Percentiles rank a stretch among this genome's conserved stretches.
Conservation (phyloP, 1,140 invertebrate species). For the Cyclargus thomasi region DNA sequence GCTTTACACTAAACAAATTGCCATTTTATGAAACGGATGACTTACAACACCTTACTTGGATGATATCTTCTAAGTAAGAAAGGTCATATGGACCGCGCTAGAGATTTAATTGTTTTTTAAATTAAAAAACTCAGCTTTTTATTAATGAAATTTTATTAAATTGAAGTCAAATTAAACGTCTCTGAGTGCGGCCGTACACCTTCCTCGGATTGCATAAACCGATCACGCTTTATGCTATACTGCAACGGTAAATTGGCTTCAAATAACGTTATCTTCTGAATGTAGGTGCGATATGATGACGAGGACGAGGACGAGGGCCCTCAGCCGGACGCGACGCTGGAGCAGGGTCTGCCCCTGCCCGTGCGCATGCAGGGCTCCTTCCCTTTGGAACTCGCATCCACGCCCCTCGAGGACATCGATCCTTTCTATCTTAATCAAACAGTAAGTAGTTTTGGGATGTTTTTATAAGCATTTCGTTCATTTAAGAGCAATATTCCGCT, state of each 20-base stretch:
- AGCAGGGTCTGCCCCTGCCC: slow-evolving; percentile 92
- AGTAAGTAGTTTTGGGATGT: slow-evolving; percentile 76
- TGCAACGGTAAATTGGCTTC: background rate
- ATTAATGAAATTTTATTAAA: too few relatives aligned
- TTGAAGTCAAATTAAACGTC: too few relatives aligned
- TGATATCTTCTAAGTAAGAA: too few relatives aligned
- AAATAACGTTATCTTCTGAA: background rate
- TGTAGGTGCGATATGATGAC: slow-evolving; percentile 93
- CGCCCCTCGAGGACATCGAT: slow-evolving; percentile 96
- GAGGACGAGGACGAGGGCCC: slow-evolving; percentile 97
- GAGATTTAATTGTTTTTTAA: too few relatives aligned
- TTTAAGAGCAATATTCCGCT: too few relatives aligned
- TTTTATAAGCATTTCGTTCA: too few relatives aligned
- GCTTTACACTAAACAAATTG: too few relatives aligned
- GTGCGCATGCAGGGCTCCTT: slow-evolving; percentile 92
- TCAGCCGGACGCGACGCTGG: slow-evolving; percentile 93
- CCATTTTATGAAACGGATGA: too few relatives aligned
- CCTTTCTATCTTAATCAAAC: slow-evolving; percentile 93
- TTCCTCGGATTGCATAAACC: background rate
- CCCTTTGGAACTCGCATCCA: slow-evolving; percentile 92
- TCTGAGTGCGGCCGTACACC: too few relatives aligned
- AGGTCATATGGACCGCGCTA: too few relatives aligned
- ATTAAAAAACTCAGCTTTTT: too few relatives aligned
- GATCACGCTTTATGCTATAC: background rate
- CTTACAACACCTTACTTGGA: too few relatives aligned